Evolutionary conservation across 2,113 vertebrate genomes (phyloP).

Genomic region (Xiphias gladius): DNA sequence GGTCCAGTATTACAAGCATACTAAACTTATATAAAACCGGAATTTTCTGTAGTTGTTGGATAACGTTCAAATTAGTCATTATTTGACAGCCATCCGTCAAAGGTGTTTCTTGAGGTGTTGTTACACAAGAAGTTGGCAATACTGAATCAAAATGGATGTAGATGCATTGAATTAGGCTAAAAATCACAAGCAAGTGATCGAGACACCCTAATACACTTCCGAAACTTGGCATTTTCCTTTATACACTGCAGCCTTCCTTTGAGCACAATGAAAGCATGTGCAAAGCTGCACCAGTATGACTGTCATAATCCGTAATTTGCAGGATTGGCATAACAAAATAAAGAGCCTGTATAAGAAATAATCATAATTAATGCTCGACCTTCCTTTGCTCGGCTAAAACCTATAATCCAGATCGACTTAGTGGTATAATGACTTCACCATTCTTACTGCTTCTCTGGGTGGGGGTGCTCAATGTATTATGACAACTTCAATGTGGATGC

Average conservation of each 20-base stretch:
- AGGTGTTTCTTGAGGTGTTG: not conserved
- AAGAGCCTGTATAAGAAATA: constrained; percentile 68
- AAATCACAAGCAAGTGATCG: constrained; percentile 13
- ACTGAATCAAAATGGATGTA: not conserved
- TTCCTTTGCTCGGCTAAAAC: constrained; percentile 68
- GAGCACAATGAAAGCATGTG: constrained; percentile 13
- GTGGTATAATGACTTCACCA: constrained; percentile 62
- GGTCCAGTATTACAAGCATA: not conserved
- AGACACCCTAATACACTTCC: constrained; percentile 8
- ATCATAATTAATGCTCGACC: constrained; percentile 71
- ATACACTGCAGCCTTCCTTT: not conserved
- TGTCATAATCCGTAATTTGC: constrained; percentile 68
- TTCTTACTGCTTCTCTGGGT: constrained; percentile 44
- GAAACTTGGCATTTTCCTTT: constrained; percentile 8
- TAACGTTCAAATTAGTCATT: not conserved
- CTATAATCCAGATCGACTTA: constrained; percentile 76
- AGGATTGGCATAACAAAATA: constrained; percentile 62
- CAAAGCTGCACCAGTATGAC: constrained; percentile 42
- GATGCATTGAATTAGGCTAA: not conserved
- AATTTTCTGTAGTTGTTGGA: not conserved
- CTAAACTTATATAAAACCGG: not conserved
- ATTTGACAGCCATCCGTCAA: not conserved
- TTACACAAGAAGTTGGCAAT: not conserved
- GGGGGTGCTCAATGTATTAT: constrained; percentile 24
- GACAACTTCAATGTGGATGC: constrained; percentile 46